Percentiles rank a stretch among this genome's conserved stretches.
These are phyloP conservation scores for Boulengeromyrus knoepffleri DNA, from an alignment of 2,113 vertebrate species.

Conservation along the genomic window DNA sequence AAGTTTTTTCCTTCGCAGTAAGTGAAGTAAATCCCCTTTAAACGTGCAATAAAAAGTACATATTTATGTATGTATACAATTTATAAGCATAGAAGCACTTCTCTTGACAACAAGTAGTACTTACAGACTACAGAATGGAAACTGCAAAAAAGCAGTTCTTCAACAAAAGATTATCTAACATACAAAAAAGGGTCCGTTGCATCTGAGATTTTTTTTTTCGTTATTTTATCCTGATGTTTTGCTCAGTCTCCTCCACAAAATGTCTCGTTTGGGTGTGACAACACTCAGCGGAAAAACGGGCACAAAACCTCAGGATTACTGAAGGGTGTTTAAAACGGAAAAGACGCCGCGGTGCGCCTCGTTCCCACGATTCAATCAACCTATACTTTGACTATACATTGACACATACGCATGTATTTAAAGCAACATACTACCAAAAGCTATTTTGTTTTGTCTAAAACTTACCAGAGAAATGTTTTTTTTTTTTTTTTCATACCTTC, in stretches of 20 bases:
- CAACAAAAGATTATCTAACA: constrained; percentile 68
- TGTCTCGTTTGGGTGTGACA: constrained; percentile 26
- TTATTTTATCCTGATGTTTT: constrained; percentile 61
- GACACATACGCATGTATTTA: constrained; percentile 56
- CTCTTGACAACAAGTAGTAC: constrained; percentile 84
- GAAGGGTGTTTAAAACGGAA: constrained; percentile 27
- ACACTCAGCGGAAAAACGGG: constrained; percentile 46
- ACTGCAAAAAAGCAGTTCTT: constrained; percentile 72
- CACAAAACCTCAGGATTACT: constrained; percentile 42
- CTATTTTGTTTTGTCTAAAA: constrained; percentile 52
- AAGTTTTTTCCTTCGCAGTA: constrained; percentile 57
- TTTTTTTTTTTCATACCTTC: constrained; percentile 42
- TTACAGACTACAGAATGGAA: constrained; percentile 91
- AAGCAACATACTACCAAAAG: constrained; percentile 66
- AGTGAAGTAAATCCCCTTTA: constrained; percentile 78
- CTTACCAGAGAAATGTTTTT: constrained; percentile 45
- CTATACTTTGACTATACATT: constrained; percentile 54
- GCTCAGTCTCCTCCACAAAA: constrained; percentile 55
- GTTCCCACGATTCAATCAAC: constrained; percentile 51
- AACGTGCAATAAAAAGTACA: constrained; percentile 97
- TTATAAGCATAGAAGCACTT: constrained; percentile 93
- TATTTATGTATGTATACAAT: constrained; percentile 94
- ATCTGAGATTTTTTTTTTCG: constrained; percentile 63
- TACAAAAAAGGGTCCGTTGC: constrained; percentile 72
- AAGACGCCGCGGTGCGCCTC: constrained; percentile 33